These are phyloP conservation scores for Chaenodraco wilsoni DNA, from an alignment of 2,797 vertebrate species.

Conservation along the genomic window DNA sequence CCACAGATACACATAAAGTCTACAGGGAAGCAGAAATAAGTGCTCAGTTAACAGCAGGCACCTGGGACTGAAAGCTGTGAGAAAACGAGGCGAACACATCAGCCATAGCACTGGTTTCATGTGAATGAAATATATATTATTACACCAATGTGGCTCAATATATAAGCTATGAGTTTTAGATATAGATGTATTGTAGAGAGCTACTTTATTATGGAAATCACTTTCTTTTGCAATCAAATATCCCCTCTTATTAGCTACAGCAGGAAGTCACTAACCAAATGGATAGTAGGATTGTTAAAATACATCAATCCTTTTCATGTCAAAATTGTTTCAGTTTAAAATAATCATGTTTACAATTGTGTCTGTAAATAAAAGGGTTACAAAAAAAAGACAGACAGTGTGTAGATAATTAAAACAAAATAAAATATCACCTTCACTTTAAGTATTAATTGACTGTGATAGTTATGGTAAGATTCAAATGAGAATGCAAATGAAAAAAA, in stretches of 20 bases:
- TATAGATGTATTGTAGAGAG: background rate
- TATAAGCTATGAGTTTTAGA: background rate
- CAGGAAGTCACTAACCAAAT: background rate
- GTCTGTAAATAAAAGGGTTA: no score
- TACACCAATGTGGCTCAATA: background rate
- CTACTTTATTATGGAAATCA: no score
- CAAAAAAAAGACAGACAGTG: no score
- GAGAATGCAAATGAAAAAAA: no score
- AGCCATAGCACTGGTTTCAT: background rate
- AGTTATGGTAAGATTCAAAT: no score
- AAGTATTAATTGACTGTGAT: no score
- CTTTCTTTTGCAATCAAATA: no score
- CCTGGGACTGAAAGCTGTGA: conserved; percentile 24
- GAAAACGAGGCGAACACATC: background rate
- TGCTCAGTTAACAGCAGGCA: conserved; percentile 21
- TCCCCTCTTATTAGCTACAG: background rate
- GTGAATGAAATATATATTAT: background rate
- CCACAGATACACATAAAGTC: conserved; percentile 40
- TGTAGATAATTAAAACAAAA: no score
- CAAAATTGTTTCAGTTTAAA: no score
- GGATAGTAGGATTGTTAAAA: background rate
- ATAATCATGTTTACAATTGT: no score
- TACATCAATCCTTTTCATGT: background rate
- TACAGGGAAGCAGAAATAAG: conserved; percentile 32
- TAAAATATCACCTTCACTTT: no score